These are phyloP conservation scores for Platycheirus rosarum DNA, from an alignment of 2,888 invertebrate genomes.

Conservation along the genomic window DNA sequence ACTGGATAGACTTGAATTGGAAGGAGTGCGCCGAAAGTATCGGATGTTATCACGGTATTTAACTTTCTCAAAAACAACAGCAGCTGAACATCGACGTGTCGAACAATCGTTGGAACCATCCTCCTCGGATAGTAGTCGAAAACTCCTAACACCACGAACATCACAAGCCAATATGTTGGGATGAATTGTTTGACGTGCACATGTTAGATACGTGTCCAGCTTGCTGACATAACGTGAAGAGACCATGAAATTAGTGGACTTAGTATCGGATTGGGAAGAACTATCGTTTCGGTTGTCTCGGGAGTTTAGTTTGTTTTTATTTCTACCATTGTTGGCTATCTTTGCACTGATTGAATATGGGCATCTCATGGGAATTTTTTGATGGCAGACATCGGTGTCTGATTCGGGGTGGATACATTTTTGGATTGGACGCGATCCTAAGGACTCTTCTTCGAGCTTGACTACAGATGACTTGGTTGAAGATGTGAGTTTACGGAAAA, in stretches of 20 bases:
- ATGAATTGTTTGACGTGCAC: constrained; percentile 50
- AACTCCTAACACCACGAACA: constrained; percentile 42
- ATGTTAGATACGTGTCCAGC: constrained; percentile 63
- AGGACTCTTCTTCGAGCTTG: constrained; percentile 78
- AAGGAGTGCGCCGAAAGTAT: constrained; percentile 81
- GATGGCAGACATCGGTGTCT: not conserved
- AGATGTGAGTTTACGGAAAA: constrained; percentile 79
- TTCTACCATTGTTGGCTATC: constrained; percentile 28
- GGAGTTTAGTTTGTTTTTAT: constrained; percentile 36
- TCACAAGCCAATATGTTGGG: constrained; percentile 40
- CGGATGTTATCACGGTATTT: constrained; percentile 80
- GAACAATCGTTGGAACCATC: constrained; percentile 41
- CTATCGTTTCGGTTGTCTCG: constrained; percentile 19
- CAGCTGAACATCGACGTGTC: constrained; percentile 34
- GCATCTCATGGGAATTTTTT: constrained; percentile 54
- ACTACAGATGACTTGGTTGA: constrained; percentile 78
- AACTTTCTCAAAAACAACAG: constrained; percentile 80
- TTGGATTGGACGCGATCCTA: constrained; percentile 24
- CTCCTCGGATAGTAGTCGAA: constrained; percentile 56
- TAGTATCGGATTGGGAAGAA: constrained; percentile 56
- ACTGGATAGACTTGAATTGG: constrained; percentile 79
- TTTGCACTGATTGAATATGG: constrained; percentile 60
- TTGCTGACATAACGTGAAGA: constrained; percentile 70
- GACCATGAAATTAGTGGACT: constrained; percentile 76
- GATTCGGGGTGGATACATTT: constrained; percentile 9